phyloP scores from a whole-genome alignment of 2,888 invertebrate genomes.

The Iphiclides podalirius region DNA sequence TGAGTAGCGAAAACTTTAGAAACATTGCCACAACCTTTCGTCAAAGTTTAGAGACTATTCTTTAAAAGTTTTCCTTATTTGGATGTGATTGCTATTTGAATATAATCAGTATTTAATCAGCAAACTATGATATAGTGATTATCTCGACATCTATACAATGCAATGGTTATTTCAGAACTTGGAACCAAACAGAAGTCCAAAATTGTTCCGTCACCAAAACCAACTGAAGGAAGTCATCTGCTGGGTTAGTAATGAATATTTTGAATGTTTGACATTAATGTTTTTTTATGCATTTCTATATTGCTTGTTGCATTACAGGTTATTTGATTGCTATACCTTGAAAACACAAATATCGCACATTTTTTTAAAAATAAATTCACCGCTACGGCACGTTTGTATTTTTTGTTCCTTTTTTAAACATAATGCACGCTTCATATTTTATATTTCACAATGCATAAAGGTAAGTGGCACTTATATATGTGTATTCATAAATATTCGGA shows the following conservation, averaged over 20 bases:
- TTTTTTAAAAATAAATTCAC: constrained; percentile 42
- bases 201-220: not conserved
- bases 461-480: not conserved
- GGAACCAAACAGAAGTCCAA: not conserved
- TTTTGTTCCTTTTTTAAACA: constrained; percentile 21
- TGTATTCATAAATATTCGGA: constrained; percentile 3
- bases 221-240: constrained; percentile 1
- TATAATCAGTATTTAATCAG: too few species aligned
- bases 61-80: too few species aligned
- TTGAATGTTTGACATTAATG: not conserved
- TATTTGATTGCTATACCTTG: constrained; percentile 55
- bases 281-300: constrained; percentile 7
- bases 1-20: too few species aligned
- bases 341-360: constrained; percentile 47
- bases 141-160: too few species aligned
- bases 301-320: constrained; percentile 48
- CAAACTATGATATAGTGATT: too few species aligned
- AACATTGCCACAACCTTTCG: too few species aligned
- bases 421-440: too few species aligned
- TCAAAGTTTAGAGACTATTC: too few species aligned
- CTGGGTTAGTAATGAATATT: constrained; percentile 7
- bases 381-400: constrained; percentile 35
- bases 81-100: too few species aligned
- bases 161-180: constrained; percentile 14
- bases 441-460: constrained; percentile 1